Evolutionary conservation across 2,888 invertebrate genomes (phyloP).

Genomic region (Sipunculus nudus): DNA sequence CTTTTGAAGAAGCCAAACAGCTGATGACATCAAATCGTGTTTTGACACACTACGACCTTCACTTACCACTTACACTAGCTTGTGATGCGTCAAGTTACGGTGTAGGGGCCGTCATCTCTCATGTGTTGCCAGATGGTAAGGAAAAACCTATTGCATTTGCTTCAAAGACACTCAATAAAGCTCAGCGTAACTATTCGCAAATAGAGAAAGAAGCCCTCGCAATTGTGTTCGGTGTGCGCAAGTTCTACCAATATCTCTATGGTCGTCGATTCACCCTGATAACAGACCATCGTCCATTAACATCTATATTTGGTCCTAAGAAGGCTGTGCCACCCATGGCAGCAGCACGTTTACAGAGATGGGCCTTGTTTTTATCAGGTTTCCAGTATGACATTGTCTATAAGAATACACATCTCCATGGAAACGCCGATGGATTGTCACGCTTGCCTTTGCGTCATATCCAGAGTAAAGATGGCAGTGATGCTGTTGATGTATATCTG

Average conservation of each 20-base stretch:
- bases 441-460: too few species aligned
- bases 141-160: constrained; percentile 65
- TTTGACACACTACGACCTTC: constrained; percentile 52
- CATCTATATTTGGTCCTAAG: constrained; percentile 53
- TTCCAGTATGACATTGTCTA: constrained; percentile 56
- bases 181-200: constrained; percentile 58
- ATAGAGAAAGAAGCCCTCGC: constrained; percentile 61
- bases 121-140: constrained; percentile 51
- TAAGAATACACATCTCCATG: constrained; percentile 40
- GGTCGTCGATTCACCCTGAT: constrained; percentile 63
- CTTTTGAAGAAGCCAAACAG: constrained; percentile 1
- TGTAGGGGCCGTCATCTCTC: constrained; percentile 50
- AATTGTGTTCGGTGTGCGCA: constrained; percentile 60
- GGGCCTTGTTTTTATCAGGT: constrained; percentile 46
- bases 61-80: constrained; percentile 48
- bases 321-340: constrained; percentile 37
- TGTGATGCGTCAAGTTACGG: constrained; percentile 61
- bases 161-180: constrained; percentile 62
- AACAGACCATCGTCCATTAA: constrained; percentile 64
- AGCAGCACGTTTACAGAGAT: constrained; percentile 44
- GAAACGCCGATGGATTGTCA: constrained; percentile 53
- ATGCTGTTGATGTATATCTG: too few species aligned
- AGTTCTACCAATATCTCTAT: constrained; percentile 63
- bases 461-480: too few species aligned
- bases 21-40: constrained; percentile 5